Conservation (phyloP, 1,140 invertebrate species). For the Eurosta solidaginis region DNA sequence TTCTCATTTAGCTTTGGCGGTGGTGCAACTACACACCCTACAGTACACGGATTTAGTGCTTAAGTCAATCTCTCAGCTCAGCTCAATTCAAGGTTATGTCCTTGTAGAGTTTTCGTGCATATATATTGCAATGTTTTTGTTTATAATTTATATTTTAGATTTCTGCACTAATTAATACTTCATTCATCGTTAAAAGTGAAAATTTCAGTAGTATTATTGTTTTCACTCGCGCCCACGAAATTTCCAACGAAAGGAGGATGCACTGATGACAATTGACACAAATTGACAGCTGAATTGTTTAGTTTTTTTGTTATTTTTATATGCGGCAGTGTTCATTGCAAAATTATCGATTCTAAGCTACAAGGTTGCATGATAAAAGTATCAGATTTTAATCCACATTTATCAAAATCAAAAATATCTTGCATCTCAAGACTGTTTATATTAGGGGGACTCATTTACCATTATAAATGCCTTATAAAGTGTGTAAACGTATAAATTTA, state of each 20-base stretch:
- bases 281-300: neutral
- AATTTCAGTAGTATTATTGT: neutral
- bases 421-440: too few species aligned
- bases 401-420: too few species aligned
- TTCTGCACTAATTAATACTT: neutral
- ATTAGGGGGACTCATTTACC: too few species aligned
- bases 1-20: neutral
- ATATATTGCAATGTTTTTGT: neutral
- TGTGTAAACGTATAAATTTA: too few species aligned
- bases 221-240: slow-evolving; percentile 3
- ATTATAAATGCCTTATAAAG: too few species aligned
- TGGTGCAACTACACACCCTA: neutral
- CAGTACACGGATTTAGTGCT: too few species aligned
- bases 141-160: neutral
- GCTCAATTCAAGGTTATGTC: slow-evolving; percentile 23
- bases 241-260: neutral
- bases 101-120: neutral
- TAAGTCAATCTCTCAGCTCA: too few species aligned
- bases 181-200: neutral
- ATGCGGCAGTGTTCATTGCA: neutral
- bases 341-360: too few species aligned
- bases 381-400: too few species aligned
- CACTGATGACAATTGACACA: neutral
- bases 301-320: neutral
- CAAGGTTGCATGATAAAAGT: too few species aligned